Evolutionary conservation across 64 coral and sea anemone genomes (phyloP).

Genomic region (Stichodactyla mertensii): DNA sequence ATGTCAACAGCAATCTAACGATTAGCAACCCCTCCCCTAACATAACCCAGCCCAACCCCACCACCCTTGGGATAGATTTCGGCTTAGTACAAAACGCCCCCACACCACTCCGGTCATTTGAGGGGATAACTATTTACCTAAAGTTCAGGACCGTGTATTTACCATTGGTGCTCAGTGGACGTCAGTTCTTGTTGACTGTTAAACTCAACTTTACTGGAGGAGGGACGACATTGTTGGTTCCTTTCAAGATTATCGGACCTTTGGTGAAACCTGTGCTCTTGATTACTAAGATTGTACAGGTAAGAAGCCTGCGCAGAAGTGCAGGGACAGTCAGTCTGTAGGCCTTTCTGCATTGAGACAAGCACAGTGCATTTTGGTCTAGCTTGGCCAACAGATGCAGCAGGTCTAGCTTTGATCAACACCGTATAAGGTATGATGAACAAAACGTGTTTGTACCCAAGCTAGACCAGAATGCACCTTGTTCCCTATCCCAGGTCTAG

Average conservation of each 20-base stretch:
- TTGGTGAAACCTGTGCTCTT: slow-evolving; percentile 70
- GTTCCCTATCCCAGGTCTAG: too few relatives aligned
- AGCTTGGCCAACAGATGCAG: too few relatives aligned
- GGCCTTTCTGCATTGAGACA: too few relatives aligned
- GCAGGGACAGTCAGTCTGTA: too few relatives aligned
- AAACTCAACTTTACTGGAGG: slow-evolving; percentile 44
- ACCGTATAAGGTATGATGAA: too few relatives aligned
- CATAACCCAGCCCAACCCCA: slow-evolving; percentile 31
- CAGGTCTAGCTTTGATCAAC: too few relatives aligned
- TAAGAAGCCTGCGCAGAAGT: background rate
- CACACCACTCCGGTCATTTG: slow-evolving; percentile 24
- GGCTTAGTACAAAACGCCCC: slow-evolving; percentile 55
- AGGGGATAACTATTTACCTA: slow-evolving; percentile 48
- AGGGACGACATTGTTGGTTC: slow-evolving; percentile 7
- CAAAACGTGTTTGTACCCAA: too few relatives aligned
- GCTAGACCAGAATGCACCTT: too few relatives aligned
- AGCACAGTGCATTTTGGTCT: too few relatives aligned
- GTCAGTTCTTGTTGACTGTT: slow-evolving; percentile 33
- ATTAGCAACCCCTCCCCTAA: slow-evolving; percentile 22
- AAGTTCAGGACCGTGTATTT: slow-evolving; percentile 57
- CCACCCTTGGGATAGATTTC: slow-evolving; percentile 47
- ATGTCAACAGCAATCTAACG: slow-evolving; percentile 26
- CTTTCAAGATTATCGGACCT: slow-evolving; percentile 67
- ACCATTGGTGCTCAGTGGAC: slow-evolving; percentile 72
- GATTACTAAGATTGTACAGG: slow-evolving; percentile 66